Base-by-base conservation (phyloP, 2,113 vertebrate genomes). In the Cephalopholis sonnerati region DNA sequence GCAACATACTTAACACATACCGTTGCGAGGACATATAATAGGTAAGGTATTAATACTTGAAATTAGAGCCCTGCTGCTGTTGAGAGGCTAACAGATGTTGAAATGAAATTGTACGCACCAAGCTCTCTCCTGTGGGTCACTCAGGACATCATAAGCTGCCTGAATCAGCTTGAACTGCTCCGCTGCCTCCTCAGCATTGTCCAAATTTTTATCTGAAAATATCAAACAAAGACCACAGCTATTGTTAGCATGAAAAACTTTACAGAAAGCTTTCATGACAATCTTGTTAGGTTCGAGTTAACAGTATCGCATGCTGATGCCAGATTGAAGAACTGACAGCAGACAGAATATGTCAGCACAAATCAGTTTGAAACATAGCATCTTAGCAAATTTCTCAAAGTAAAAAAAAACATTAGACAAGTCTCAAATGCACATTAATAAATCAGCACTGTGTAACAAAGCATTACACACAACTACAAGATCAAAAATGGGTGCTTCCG, bases 151-250 rank as follows among this genome's bases (percentile, higher is more conserved):
- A 7, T 99, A 99, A 0, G 98, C 98, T 2, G 98, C 98, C 90
- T 99, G 98, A 74, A 99, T 98, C 84, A 99, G 84, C 82, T 98
- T 99, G 89, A 99, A 99, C 48, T 98, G 96, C 58, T 99, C 98
- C 0, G 98, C 96, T 0, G 98, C 98, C 61, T 98, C 97, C 64
- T 97, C 97, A 0, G 96, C 93, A 61, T 97, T 98, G 62, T 98
- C 98, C 87, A 98, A 91, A 82, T 99, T 99, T 93, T 99, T 99
- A 95, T 99, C 98, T 99, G 93, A 53, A 64, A 76, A 81, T 10
- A 27, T 44, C 11, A 46, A 4, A 41, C 18, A 85, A 9, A 51
- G 87, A 87, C 7, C 32, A 12, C 24, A 32, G 65, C 9, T 41
- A 39, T 27, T 65, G 17, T 39, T 27, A 27, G n/a, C 13, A 8